Conservation (phyloP, 2,888 invertebrate genomes). For the Rhynchonema sp. region DNA sequence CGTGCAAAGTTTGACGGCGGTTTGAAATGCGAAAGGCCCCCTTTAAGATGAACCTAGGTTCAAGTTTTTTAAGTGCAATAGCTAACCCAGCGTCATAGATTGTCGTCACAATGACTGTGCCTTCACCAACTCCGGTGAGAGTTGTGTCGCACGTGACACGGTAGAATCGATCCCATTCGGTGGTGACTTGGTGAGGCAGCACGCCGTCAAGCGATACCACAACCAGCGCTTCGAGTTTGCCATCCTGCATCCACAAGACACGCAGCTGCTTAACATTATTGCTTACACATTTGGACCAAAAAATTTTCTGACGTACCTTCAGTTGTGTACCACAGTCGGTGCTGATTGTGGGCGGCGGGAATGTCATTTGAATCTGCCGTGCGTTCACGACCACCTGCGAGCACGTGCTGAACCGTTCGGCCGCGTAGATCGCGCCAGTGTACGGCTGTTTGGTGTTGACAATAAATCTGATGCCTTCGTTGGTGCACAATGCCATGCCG, state of each 20-base stretch:
- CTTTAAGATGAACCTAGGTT: neutral
- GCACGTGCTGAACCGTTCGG: slow-evolving; percentile 27
- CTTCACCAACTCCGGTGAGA: slow-evolving; percentile 26
- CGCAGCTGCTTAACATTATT: too few relatives aligned
- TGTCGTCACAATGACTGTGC: slow-evolving; percentile 27
- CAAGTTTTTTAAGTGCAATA: neutral
- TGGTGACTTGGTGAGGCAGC: slow-evolving; percentile 27
- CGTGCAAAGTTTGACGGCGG: too few relatives aligned
- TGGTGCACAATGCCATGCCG: slow-evolving; percentile 28
- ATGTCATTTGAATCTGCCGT: slow-evolving; percentile 27
- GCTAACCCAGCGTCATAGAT: slow-evolving; percentile 24
- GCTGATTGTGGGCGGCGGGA: slow-evolving; percentile 27
- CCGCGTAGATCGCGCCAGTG: slow-evolving; percentile 29
- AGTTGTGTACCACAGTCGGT: slow-evolving; percentile 26
- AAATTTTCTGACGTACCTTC: slow-evolving; percentile 12
- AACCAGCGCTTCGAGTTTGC: slow-evolving; percentile 27
- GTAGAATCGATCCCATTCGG: slow-evolving; percentile 29
- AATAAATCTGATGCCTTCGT: slow-evolving; percentile 28
- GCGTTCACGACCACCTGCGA: slow-evolving; percentile 27
- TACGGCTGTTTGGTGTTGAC: slow-evolving; percentile 29
- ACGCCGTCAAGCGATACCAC: slow-evolving; percentile 28
- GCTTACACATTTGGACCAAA: too few relatives aligned
- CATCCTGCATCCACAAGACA: slow-evolving; percentile 12
- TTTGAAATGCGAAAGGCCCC: too few relatives aligned
- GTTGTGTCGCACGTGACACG: slow-evolving; percentile 26